phyloP scores from a whole-genome alignment of 2,888 invertebrate species.

The Criorhina ranunculi region DNA sequence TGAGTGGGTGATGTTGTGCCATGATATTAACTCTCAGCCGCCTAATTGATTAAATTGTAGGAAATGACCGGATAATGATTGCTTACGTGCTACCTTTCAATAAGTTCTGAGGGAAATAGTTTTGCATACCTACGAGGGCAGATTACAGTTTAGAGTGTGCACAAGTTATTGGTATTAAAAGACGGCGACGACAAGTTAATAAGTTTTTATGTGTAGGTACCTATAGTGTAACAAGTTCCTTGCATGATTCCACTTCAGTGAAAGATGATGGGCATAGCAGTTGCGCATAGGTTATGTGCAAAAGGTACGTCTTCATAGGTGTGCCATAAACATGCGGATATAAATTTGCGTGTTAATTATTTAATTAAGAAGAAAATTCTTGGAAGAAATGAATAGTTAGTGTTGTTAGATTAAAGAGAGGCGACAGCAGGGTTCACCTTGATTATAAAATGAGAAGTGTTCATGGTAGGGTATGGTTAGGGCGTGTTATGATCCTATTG shows the following conservation, averaged over 20 bases:
- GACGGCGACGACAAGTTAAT: slow-evolving; percentile 60
- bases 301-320: slow-evolving; percentile 59
- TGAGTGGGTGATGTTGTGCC: slow-evolving; percentile 74
- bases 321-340: slow-evolving; percentile 73
- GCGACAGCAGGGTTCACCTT: slow-evolving; percentile 28
- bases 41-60: slow-evolving; percentile 76
- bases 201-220: slow-evolving; percentile 68
- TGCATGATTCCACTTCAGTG: slow-evolving; percentile 43
- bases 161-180: slow-evolving; percentile 69
- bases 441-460: background rate
- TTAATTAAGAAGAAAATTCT: slow-evolving; percentile 70
- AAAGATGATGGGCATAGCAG: slow-evolving; percentile 37
- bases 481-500: background rate
- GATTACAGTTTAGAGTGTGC: slow-evolving; percentile 67
- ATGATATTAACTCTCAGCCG: slow-evolving; percentile 68
- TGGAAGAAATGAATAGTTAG: slow-evolving; percentile 43
- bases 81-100: slow-evolving; percentile 75
- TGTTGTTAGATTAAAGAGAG: slow-evolving; percentile 38
- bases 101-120: slow-evolving; percentile 53
- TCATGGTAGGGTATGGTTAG: background rate
- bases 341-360: slow-evolving; percentile 75
- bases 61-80: slow-evolving; percentile 70
- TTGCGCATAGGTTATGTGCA: slow-evolving; percentile 28
- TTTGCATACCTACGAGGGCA: slow-evolving; percentile 49
- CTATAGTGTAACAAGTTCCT: slow-evolving; percentile 63